Evolutionary conservation across 2,888 invertebrate species (phyloP).

Genomic region (Pogonocherus hispidulus): DNA sequence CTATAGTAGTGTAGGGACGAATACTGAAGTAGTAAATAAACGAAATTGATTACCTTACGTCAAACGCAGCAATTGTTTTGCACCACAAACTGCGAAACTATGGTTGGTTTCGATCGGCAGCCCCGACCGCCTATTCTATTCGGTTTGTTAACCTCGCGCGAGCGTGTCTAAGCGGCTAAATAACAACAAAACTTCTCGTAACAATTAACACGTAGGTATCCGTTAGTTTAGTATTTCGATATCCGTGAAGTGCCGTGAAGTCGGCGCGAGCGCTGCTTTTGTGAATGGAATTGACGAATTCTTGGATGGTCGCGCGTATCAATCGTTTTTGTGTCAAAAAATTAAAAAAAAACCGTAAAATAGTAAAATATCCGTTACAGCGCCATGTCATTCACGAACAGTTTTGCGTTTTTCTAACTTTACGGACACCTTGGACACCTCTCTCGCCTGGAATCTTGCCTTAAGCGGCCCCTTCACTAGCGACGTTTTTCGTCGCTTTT

Average conservation of each 20-base stretch:
- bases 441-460: no score
- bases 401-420: not conserved
- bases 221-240: slow-evolving; percentile 10
- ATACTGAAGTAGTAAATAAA: no score
- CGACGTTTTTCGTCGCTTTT: no score
- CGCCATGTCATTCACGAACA: not conserved
- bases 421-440: no score
- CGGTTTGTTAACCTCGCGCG: slow-evolving; percentile 13
- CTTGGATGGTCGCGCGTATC: not conserved
- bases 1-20: no score
- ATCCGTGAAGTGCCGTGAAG: no score
- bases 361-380: slow-evolving; percentile 5
- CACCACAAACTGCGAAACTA: no score
- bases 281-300: not conserved
- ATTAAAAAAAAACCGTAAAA: not conserved
- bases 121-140: not conserved
- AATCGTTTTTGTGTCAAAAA: not conserved
- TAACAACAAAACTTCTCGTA: not conserved
- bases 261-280: not conserved
- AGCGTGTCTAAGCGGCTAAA: not conserved
- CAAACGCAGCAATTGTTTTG: no score
- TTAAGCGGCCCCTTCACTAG: no score
- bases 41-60: no score
- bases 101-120: not conserved
- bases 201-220: slow-evolving; percentile 7